These are phyloP conservation scores for Acanthornis magna DNA, from an alignment of 2,797 vertebrate genomes.

Conservation along the genomic window DNA sequence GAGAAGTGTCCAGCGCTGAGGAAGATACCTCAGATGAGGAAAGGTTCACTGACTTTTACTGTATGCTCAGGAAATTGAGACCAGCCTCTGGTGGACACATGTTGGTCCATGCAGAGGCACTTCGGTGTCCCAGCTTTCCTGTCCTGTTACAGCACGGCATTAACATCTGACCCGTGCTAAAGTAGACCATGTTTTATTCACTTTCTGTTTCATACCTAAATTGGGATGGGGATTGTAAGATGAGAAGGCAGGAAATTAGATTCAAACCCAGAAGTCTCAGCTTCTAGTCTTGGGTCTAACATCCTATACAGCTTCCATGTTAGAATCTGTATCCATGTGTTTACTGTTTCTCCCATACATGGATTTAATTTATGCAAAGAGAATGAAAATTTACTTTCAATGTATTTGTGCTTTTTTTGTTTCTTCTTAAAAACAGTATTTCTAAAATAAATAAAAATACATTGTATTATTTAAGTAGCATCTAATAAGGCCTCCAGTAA, in stretches of 20 bases:
- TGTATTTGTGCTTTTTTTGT: accelerated
- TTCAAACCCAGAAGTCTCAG: background rate
- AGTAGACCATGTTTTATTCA: background rate
- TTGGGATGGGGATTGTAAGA: background rate
- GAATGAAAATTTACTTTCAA: background rate
- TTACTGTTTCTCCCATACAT: background rate
- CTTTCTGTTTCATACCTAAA: background rate
- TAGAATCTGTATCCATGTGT: background rate
- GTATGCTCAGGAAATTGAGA: background rate
- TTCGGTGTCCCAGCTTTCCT: background rate
- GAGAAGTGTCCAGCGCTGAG: background rate
- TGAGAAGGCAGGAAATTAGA: background rate
- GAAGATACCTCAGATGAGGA: background rate
- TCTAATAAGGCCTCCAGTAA: background rate
- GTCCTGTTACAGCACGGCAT: background rate
- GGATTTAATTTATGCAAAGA: background rate
- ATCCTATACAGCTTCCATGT: background rate
- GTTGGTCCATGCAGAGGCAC: background rate
- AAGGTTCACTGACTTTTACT: background rate
- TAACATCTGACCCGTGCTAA: accelerated
- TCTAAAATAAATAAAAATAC: background rate
- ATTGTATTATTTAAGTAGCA: background rate
- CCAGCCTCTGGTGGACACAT: background rate
- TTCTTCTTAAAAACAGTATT: background rate
- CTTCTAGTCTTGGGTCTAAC: background rate